A percentile compares a stretch with the other conserved stretches of the same genome.
These are phyloP conservation scores for Pionites leucogaster DNA, from an alignment of 2,113 vertebrate genomes.

Conservation along the genomic window DNA sequence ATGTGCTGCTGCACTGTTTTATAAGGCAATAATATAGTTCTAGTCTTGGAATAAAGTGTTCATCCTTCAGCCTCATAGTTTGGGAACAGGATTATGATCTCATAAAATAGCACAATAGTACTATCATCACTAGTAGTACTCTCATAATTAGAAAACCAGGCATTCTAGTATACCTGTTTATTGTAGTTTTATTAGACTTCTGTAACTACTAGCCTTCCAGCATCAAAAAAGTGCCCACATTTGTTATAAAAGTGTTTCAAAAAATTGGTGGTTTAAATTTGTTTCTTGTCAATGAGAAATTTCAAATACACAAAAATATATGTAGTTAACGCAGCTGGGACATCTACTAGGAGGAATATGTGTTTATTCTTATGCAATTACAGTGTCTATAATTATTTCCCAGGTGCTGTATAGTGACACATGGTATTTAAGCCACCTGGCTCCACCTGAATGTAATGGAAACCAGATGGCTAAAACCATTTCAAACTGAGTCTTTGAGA, in stretches of 20 bases:
- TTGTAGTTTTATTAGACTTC: not conserved
- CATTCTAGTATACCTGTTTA: not conserved
- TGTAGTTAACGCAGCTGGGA: not conserved
- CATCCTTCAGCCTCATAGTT: not conserved
- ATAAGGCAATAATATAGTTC: not conserved
- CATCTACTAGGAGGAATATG: not conserved
- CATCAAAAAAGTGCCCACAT: not conserved
- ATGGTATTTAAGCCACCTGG: not conserved
- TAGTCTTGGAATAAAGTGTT: not conserved
- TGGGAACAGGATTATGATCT: constrained; percentile 2
- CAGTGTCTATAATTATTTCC: not conserved
- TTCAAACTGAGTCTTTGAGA: not conserved
- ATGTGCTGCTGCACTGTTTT: not conserved
- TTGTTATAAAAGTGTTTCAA: not conserved
- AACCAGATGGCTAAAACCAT: not conserved
- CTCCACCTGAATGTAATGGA: not conserved
- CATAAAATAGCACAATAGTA: not conserved
- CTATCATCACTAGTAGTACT: not conserved
- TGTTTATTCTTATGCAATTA: not conserved
- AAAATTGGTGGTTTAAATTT: not conserved
- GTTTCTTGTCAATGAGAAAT: not conserved
- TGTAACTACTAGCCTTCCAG: not conserved
- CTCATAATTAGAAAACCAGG: constrained; percentile 27
- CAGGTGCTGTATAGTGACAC: not conserved
- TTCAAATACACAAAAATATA: not conserved